Evolutionary conservation across 2,888 invertebrate genomes (phyloP).

Genomic region (Thalpophila matura): DNA sequence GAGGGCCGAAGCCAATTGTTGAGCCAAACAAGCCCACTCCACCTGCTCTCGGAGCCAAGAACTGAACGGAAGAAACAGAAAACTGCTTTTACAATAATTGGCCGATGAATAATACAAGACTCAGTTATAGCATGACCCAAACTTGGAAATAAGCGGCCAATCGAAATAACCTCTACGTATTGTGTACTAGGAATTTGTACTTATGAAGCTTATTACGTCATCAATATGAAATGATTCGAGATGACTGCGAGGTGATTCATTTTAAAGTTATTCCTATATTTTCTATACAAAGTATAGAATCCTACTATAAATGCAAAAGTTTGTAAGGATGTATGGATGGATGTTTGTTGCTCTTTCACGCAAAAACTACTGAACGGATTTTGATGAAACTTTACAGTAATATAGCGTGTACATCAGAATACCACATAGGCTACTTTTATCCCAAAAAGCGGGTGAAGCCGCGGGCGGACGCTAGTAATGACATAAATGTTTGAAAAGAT

Average conservation of each 20-base stretch:
- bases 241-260: conserved; percentile 27
- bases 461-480: no score
- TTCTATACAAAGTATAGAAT: neutral
- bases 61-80: conserved; percentile 76
- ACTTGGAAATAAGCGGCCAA: conserved; percentile 79
- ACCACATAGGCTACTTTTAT: no score
- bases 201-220: conserved; percentile 49
- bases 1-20: conserved; percentile 79
- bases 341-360: no score
- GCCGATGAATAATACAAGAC: conserved; percentile 90
- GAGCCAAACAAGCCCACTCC: conserved; percentile 80
- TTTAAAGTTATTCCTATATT: conserved; percentile 10
- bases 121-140: conserved; percentile 84
- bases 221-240: conserved; percentile 43
- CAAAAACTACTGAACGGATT: no score
- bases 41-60: conserved; percentile 68
- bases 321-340: no score
- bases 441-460: no score
- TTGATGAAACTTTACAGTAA: no score
- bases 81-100: conserved; percentile 90
- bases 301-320: no score
- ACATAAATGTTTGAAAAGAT: conserved; percentile 10
- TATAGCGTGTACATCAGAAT: no score
- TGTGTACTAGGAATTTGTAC: conserved; percentile 40
- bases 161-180: conserved; percentile 49